Evolutionary conservation across 2,113 vertebrate species (phyloP).

Genomic region (Syrrhaptes paradoxus): DNA sequence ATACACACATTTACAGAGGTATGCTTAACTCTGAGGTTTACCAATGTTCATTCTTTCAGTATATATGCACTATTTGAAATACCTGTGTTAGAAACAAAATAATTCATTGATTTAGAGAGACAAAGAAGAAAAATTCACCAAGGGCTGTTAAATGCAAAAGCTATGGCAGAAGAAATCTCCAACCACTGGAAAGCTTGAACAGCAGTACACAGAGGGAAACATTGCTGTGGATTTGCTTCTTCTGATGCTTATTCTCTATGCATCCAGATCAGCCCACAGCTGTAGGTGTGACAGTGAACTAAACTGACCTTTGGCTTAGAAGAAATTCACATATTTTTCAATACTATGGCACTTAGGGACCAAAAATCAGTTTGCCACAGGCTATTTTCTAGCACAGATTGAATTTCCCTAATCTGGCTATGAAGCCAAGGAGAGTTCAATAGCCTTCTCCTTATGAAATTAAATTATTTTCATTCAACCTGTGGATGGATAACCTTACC

Average conservation of each 20-base stretch:
- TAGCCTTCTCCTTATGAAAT: conserved; percentile 13
- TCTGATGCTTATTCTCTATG: background rate
- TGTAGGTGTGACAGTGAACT: conserved; percentile 4
- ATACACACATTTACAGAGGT: background rate
- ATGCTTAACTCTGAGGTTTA: background rate
- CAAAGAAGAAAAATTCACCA: background rate
- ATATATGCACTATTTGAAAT: background rate
- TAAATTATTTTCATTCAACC: conserved; percentile 39
- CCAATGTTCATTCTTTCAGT: background rate
- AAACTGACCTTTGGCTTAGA: conserved; percentile 17
- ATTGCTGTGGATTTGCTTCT: background rate
- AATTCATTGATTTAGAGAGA: background rate
- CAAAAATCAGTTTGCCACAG: conserved; percentile 36
- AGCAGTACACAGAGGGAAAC: background rate
- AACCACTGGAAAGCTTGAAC: background rate
- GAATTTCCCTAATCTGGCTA: conserved; percentile 51
- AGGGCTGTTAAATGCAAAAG: background rate
- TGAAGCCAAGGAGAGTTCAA: conserved; percentile 45
- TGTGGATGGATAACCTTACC: conserved; percentile 20
- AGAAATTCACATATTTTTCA: conserved; percentile 40
- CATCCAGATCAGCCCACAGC: background rate
- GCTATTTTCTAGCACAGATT: conserved; percentile 47
- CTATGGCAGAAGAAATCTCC: background rate
- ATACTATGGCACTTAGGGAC: background rate
- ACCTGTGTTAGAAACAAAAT: background rate